These are phyloP conservation scores for Eubasilissa regina DNA, from an alignment of 1,140 invertebrate species.

Conservation along the genomic window DNA sequence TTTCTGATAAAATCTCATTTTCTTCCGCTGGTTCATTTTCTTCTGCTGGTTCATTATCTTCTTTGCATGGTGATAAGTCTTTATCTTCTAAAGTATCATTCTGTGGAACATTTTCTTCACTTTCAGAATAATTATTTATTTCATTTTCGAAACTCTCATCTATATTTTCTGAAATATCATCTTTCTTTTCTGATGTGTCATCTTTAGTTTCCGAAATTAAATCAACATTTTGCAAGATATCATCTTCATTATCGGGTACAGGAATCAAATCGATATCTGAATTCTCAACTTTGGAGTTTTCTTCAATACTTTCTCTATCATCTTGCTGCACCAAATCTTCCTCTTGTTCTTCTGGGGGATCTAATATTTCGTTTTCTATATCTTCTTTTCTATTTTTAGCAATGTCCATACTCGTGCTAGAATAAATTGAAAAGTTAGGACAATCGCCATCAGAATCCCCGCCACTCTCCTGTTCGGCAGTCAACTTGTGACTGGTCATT, in stretches of 20 bases:
- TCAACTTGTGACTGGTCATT: slow-evolving; percentile 62
- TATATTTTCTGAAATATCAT: background rate
- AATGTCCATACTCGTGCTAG: slow-evolving; percentile 83
- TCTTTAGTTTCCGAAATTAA: background rate
- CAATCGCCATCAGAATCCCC: slow-evolving; percentile 81
- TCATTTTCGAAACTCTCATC: background rate
- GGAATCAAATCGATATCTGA: background rate
- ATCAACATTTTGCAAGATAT: background rate
- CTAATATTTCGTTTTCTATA: slow-evolving; percentile 65
- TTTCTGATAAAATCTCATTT: background rate
- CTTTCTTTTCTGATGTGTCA: background rate
- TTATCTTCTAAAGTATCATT: background rate
- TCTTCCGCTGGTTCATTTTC: background rate
- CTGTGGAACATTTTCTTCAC: background rate
- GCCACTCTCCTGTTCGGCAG: slow-evolving; percentile 66
- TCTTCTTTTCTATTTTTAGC: slow-evolving; percentile 71
- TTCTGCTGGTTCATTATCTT: background rate
- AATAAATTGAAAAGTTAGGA: slow-evolving; percentile 89
- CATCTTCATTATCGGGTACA: background rate
- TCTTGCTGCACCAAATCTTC: slow-evolving; percentile 70
- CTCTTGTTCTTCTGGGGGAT: slow-evolving; percentile 31
- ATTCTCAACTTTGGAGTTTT: slow-evolving; percentile 20
- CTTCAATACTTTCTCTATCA: slow-evolving; percentile 54
- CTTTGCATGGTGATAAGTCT: too few relatives aligned
- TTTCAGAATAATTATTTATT: background rate